Evolutionary conservation across 2,113 vertebrate species (phyloP).

Genomic region (Melanerpes aurifrons): DNA sequence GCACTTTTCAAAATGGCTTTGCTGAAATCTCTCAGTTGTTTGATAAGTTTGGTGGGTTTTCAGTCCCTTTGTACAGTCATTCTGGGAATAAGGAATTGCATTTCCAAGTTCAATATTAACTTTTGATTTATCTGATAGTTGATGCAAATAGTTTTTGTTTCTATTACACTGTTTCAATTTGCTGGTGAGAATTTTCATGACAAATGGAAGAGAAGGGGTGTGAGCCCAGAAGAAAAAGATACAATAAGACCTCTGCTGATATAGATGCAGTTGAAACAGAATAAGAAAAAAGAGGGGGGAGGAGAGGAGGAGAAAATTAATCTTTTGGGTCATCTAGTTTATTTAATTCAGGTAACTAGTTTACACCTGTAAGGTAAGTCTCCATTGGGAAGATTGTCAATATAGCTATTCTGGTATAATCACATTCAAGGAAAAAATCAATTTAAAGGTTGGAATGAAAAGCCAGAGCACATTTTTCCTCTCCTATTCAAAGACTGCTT

Average conservation of each 20-base stretch:
- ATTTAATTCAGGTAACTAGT: background rate
- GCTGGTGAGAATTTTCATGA: background rate
- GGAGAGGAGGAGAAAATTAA: background rate
- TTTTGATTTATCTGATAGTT: background rate
- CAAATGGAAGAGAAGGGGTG: background rate
- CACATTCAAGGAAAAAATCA: background rate
- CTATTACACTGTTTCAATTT: background rate
- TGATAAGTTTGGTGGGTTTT: background rate
- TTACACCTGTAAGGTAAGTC: background rate
- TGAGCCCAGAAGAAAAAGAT: background rate
- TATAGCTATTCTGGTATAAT: background rate
- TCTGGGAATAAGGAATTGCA: background rate
- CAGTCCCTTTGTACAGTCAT: background rate
- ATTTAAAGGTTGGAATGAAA: background rate
- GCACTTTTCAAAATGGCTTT: background rate
- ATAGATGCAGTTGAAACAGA: background rate
- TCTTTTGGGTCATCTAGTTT: background rate
- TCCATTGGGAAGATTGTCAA: background rate
- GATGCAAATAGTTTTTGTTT: background rate
- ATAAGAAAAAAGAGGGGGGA: background rate
- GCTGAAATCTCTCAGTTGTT: background rate
- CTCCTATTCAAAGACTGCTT: background rate
- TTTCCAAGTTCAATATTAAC: background rate
- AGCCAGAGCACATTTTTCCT: background rate
- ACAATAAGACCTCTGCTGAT: background rate